Percentiles rank a stretch among this genome's conserved stretches.
Evolutionary conservation across 2,113 vertebrate species (phyloP).

Genomic region (Hyla sarda): DNA sequence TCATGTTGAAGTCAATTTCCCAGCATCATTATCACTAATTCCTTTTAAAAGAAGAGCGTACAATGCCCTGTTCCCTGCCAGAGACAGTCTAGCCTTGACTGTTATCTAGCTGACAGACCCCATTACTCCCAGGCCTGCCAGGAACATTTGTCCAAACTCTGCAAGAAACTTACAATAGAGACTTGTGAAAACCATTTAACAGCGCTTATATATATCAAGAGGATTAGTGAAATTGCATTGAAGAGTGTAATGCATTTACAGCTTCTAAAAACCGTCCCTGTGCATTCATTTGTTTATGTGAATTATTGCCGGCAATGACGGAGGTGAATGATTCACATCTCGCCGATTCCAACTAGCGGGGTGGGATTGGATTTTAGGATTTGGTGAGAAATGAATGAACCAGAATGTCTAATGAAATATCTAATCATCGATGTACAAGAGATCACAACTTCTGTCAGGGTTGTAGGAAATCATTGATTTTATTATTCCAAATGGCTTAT

Average conservation of each 20-base stretch:
- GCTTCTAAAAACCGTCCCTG: background rate
- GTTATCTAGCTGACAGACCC: conserved; percentile 38
- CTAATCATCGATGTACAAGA: background rate
- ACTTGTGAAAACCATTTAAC: conserved; percentile 32
- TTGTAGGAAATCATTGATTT: background rate
- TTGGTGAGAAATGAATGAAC: background rate
- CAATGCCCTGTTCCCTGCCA: background rate
- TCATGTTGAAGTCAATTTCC: conserved; percentile 30
- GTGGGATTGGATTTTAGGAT: background rate
- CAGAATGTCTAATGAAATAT: background rate
- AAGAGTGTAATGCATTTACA: background rate
- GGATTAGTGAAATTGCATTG: background rate
- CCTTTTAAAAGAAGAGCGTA: background rate
- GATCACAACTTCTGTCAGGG: background rate
- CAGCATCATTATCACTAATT: conserved; percentile 36
- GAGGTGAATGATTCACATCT: background rate
- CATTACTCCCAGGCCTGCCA: conserved; percentile 9
- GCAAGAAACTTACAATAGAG: background rate
- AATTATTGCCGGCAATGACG: background rate
- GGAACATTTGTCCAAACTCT: background rate
- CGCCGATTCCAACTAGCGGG: background rate
- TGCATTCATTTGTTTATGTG: background rate
- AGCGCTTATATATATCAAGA: conserved; percentile 18
- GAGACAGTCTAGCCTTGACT: conserved; percentile 41
- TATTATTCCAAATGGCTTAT: background rate